Evolutionary conservation across 2,113 vertebrate genomes (phyloP), one percentile per base, ranked within the genome.

Genomic region (Larimichthys polyactis): DNA sequence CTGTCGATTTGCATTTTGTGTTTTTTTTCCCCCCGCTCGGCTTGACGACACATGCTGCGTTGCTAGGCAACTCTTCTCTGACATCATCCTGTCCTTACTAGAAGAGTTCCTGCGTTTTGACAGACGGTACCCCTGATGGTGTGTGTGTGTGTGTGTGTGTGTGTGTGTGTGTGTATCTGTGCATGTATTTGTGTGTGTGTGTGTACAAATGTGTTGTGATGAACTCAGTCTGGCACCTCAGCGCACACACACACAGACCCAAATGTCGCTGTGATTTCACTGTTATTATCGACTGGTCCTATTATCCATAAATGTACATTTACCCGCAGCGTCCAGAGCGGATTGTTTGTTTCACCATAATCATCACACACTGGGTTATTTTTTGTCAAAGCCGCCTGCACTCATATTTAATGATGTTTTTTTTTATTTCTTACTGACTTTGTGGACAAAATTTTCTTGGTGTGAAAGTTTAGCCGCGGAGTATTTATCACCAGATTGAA

Each of bases 31-130:
- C 91, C 79, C 91, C 92, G 90, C 88, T 93, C 91, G 48, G 75
- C 83, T 88, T 94, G 93, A 94, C 88, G 94, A 93, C 94, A 95
- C 94, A 94, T 88, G 89, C 81, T 75, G 85, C 82, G 94, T 96
- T 96, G 95, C 96, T 96, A 94, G 94, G 95, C 94, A 96, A 96
- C 95, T 84, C 83, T 88, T 93, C 95, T 95, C 94, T 96, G 96
- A 96, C 96, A 96, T 97, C 95, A 96, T 94, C 93, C 94, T 6
- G 22, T 75, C 94, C 95, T 95, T 93, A 91, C 85, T 75, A 88
- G 91, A 94, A 44, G 93, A 95, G 90, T 94, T 95, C 87, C 89
- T 84, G 82, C 81, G 87, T 95, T 88, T 94, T 96, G 95, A 96
- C 95, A 96, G 91, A 89, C 64, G 58, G 63, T 32, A 65, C n/a